phyloP scores from a whole-genome alignment of 2,797 vertebrate species.

The Apodemus agrarius region DNA sequence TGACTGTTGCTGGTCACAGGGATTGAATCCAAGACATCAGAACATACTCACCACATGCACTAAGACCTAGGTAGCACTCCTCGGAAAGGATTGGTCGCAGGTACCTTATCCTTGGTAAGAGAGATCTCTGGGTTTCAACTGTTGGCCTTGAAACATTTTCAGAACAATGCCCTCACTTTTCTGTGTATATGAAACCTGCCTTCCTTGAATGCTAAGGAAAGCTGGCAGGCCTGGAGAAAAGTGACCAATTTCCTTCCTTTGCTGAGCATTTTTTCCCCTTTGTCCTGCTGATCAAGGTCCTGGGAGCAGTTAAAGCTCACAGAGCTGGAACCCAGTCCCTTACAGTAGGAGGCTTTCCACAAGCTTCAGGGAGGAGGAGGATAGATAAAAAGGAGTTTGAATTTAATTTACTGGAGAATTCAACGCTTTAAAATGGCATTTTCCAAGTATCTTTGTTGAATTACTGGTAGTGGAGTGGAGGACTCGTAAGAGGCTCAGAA shows the following conservation, averaged over 20 bases:
- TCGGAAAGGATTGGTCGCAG: not conserved
- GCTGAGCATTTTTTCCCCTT: not conserved
- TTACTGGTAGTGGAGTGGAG: not conserved
- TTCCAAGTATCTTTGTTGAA: slow-evolving; percentile 54
- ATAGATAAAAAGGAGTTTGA: slow-evolving; percentile 57
- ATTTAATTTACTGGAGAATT: slow-evolving; percentile 64
- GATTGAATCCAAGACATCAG: not conserved
- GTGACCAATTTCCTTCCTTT: not conserved
- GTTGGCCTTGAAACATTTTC: slow-evolving; percentile 18
- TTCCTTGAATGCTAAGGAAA: not conserved
- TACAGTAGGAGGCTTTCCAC: slow-evolving; percentile 56
- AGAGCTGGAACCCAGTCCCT: slow-evolving; percentile 53
- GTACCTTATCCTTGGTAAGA: not conserved
- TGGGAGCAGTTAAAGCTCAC: slow-evolving; percentile 72
- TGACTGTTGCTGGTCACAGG: not conserved
- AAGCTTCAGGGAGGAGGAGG: not conserved
- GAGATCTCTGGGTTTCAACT: not conserved
- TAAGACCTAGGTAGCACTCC: not conserved
- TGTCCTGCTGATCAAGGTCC: slow-evolving; percentile 51
- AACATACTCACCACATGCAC: not conserved
- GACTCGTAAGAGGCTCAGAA: not conserved
- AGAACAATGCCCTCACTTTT: not conserved
- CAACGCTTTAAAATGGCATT: slow-evolving; percentile 41
- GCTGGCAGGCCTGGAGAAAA: not conserved
- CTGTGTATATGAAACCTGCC: not conserved